phyloP scores from a whole-genome alignment of 2,113 vertebrate genomes.

The Toxotes jaculatrix region DNA sequence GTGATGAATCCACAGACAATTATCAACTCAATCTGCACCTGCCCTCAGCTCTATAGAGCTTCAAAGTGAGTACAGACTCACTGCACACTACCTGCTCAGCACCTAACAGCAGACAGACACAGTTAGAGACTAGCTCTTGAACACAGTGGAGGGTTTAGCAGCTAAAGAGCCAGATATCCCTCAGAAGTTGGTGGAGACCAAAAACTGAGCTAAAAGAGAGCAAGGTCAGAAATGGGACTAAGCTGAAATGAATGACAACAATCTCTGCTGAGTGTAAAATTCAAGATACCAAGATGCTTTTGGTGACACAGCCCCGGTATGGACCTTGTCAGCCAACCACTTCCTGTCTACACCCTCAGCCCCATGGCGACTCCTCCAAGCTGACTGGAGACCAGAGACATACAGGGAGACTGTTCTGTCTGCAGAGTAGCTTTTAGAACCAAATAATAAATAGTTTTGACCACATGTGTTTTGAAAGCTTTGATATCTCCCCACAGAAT shows the following conservation, averaged over 20 bases:
- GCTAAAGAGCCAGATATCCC: not conserved
- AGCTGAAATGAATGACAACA: slow-evolving; percentile 33
- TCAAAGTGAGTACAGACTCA: not conserved
- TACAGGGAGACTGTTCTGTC: slow-evolving; percentile 57
- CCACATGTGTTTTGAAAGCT: slow-evolving; percentile 58
- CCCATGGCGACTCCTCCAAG: slow-evolving; percentile 58
- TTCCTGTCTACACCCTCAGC: slow-evolving; percentile 43
- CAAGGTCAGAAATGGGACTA: slow-evolving; percentile 26
- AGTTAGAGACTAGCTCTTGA: not conserved
- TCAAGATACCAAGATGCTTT: slow-evolving; percentile 64
- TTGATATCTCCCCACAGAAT: slow-evolving; percentile 56
- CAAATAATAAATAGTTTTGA: slow-evolving; percentile 22
- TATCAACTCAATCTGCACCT: not conserved
- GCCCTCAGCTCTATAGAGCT: no score
- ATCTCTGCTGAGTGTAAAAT: slow-evolving; percentile 34
- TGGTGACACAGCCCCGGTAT: slow-evolving; percentile 52
- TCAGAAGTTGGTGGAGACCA: not conserved
- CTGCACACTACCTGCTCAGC: not conserved
- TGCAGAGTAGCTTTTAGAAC: slow-evolving; percentile 36
- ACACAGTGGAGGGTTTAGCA: not conserved
- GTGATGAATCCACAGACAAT: not conserved
- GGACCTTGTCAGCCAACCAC: slow-evolving; percentile 67
- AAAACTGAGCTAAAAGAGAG: slow-evolving; percentile 12
- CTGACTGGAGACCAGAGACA: slow-evolving; percentile 72
- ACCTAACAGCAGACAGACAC: not conserved